phyloP scores from a whole-genome alignment of 2,113 vertebrate species.

The Spermophilus dauricus region DNA sequence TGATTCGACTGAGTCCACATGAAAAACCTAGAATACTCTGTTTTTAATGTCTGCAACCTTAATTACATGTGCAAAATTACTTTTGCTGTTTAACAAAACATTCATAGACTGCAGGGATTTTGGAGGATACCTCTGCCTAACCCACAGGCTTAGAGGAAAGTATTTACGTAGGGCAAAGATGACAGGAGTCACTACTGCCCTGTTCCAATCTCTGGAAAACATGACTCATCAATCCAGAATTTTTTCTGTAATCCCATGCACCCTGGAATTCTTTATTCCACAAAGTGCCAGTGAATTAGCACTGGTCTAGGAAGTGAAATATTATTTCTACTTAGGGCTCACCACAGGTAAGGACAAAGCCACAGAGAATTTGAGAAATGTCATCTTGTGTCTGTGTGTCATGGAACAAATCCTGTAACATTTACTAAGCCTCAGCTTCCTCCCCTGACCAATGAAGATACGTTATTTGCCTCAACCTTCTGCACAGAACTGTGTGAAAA shows the following conservation, averaged over 20 bases:
- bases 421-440: background rate
- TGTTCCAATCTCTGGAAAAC: background rate
- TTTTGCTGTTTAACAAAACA: background rate
- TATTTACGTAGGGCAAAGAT: background rate
- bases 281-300: background rate
- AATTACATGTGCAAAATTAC: background rate
- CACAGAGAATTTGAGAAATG: background rate
- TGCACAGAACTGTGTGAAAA: background rate
- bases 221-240: background rate
- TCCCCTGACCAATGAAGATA: background rate
- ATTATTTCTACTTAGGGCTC: background rate
- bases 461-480: background rate
- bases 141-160: background rate
- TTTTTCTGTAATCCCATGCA: background rate
- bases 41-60: background rate
- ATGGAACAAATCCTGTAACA: background rate
- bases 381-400: background rate
- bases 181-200: background rate
- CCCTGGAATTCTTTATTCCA: background rate
- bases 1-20: background rate
- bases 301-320: background rate
- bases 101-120: background rate
- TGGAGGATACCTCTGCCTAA: too few relatives aligned
- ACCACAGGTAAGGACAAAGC: background rate
- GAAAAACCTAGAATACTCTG: background rate